Base-by-base conservation (phyloP, 2,888 invertebrate genomes). In the Agonopterix heracliana region DNA sequence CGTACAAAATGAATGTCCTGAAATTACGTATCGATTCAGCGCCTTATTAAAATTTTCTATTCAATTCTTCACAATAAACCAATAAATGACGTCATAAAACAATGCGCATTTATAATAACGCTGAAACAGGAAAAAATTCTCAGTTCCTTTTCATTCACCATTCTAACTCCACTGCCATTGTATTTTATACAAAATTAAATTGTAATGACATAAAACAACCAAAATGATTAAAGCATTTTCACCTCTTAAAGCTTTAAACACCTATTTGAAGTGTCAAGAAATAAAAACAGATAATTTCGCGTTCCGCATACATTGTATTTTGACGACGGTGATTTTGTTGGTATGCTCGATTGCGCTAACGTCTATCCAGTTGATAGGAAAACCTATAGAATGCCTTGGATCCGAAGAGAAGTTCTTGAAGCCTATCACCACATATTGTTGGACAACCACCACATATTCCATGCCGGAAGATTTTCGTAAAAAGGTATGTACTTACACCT, bases 391-490 rank as follows among this genome's bases (percentile, higher is more conserved):
- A 10, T 50, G 50, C n/a, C 10, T 45, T 9, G 36, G 34, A 2
- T 1, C 11, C 4, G 26, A 17, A 2, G 13, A 43, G 7, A 34
- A 44, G 12, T 40, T 13, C 14, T 2, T 7, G 10, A 41, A 44
- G 2, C 11, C 44, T 3, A 45, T 50, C 9, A 41, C 41, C 7
- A 50, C 47, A 8, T 50, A 9, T 10, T 50, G 50, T 14, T 50
- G 50, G 50, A 13, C 44, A 8, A 41, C 34, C 2, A 17, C 43
- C 9, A 50, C 50, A 9, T 50, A 12, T 14, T 9, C 34, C 2
- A 41, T 50, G 44, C 47, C 50, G 26, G 41, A 34, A 2, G n/a
- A 9, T 7, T 47, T 47, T 34, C 9, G 8, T 12, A 41, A 34
- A 41, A 13, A 12, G 42, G 47, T 47, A 10, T 41, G 47, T 41